These are phyloP conservation scores for Belgica antarctica DNA, from an alignment of 2,888 invertebrate species.

Conservation along the genomic window DNA sequence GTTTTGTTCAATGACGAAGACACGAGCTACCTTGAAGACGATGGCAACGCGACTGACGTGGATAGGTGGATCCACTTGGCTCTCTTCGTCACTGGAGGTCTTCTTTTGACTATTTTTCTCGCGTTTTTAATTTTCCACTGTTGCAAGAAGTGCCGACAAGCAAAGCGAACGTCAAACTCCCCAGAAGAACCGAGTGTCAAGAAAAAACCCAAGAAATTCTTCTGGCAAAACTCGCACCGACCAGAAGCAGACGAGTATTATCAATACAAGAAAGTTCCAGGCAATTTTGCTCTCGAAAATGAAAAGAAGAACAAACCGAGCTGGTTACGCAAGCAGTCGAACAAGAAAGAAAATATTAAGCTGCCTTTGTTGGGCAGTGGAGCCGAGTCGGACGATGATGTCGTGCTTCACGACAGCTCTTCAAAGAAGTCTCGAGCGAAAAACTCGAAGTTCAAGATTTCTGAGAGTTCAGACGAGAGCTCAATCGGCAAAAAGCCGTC, in stretches of 20 bases:
- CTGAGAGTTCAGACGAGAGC: constrained; percentile 4
- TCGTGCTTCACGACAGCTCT: constrained; percentile 3
- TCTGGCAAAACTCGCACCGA: not conserved
- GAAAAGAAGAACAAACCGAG: constrained; percentile 7
- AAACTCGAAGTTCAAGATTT: not conserved
- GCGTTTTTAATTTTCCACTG: not conserved
- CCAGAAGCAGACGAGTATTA: constrained; percentile 31
- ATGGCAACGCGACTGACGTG: not conserved
- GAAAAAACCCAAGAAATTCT: not conserved
- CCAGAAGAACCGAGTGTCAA: not conserved
- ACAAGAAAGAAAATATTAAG: not conserved
- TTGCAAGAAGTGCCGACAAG: not conserved
- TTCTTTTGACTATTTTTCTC: not conserved
- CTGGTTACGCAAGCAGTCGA: not conserved
- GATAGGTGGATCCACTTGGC: constrained; percentile 4
- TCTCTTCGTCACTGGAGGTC: not conserved
- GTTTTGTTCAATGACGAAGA: too few relatives aligned
- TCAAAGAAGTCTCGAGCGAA: not conserved
- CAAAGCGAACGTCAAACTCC: not conserved
- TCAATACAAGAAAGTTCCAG: not conserved
- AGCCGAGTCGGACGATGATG: constrained; percentile 30
- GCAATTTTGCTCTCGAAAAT: constrained; percentile 26
- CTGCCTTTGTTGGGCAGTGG: not conserved
- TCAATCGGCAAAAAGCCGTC: too few relatives aligned
- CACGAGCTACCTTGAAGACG: not conserved